A percentile compares a stretch with the other conserved stretches of the same genome.
Conservation (phyloP, 2,888 invertebrate genomes). For the Chloromyia formosa region DNA sequence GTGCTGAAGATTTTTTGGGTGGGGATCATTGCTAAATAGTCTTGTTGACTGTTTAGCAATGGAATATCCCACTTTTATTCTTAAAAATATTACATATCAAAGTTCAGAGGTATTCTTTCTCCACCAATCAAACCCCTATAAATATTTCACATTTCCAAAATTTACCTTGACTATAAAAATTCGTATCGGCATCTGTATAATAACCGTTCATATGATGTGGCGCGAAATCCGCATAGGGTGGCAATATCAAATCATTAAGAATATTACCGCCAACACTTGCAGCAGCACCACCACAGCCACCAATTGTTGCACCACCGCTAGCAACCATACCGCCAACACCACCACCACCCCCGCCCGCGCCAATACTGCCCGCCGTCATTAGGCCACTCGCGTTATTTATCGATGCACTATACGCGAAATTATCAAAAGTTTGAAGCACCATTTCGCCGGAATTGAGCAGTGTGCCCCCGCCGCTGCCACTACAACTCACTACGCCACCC, state of each 20-base stretch:
- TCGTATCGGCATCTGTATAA: constrained; percentile 63
- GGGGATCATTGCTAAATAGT: too few species aligned
- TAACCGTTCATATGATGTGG: constrained; percentile 56
- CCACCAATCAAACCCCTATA: too few species aligned
- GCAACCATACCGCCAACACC: constrained; percentile 48
- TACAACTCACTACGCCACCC: too few species aligned
- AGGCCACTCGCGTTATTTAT: constrained; percentile 29
- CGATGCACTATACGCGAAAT: constrained; percentile 54
- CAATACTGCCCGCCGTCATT: background rate
- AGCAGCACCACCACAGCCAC: constrained; percentile 47
- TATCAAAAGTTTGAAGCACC: constrained; percentile 63
- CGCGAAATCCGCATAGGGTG: constrained; percentile 60
- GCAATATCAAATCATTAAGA: constrained; percentile 52
- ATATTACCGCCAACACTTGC: constrained; percentile 55
- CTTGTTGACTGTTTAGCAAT: too few species aligned
- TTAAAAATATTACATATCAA: too few species aligned
- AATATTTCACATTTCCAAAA: background rate
- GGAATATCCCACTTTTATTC: too few species aligned
- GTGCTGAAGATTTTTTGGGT: too few species aligned
- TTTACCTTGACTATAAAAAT: constrained; percentile 62
- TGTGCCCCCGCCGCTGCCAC: constrained; percentile 9
- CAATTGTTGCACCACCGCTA: constrained; percentile 49
- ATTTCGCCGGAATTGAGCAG: constrained; percentile 52
- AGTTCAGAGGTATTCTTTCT: too few species aligned
- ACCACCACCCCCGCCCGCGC: constrained; percentile 49